Evolutionary conservation across 2,888 invertebrate species (phyloP).

Genomic region (Erebia palarica): DNA sequence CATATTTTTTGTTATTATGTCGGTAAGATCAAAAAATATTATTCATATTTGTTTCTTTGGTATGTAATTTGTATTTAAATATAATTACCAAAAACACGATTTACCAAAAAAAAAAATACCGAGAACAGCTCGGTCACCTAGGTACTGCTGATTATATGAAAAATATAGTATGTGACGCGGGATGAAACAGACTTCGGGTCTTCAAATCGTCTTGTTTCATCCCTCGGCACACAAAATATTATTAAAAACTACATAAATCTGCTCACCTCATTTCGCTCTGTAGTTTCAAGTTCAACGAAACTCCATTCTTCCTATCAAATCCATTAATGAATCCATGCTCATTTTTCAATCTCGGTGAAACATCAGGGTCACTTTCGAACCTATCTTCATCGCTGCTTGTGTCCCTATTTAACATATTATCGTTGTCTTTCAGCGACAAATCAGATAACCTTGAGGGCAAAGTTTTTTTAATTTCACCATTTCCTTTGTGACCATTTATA

Average conservation of each 20-base stretch:
- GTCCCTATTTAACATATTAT: conserved; percentile 57
- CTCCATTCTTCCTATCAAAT: conserved; percentile 65
- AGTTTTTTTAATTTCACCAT: conserved; percentile 50
- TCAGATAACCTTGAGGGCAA: conserved; percentile 66
- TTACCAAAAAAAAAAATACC: too few relatives aligned
- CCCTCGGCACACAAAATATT: too few relatives aligned
- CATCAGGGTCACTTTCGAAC: conserved; percentile 66
- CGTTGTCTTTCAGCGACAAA: conserved; percentile 66
- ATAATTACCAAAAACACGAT: too few relatives aligned
- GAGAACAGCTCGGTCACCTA: too few relatives aligned
- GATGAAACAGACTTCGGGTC: too few relatives aligned
- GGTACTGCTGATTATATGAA: too few relatives aligned
- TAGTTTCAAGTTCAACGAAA: conserved; percentile 71
- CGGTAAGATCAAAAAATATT: too few relatives aligned
- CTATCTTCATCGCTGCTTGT: conserved; percentile 70
- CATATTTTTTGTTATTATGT: too few relatives aligned
- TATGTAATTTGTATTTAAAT: too few relatives aligned
- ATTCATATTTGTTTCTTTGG: too few relatives aligned
- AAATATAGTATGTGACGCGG: too few relatives aligned
- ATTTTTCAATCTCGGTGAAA: conserved; percentile 57
- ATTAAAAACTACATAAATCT: neutral
- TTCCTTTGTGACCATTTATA: conserved; percentile 46
- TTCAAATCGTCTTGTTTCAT: too few relatives aligned
- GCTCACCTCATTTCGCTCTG: conserved; percentile 75
- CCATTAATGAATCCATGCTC: conserved; percentile 52